These are phyloP conservation scores for Chaetura pelagica DNA, from an alignment of 2,113 vertebrate species.

Conservation along the genomic window DNA sequence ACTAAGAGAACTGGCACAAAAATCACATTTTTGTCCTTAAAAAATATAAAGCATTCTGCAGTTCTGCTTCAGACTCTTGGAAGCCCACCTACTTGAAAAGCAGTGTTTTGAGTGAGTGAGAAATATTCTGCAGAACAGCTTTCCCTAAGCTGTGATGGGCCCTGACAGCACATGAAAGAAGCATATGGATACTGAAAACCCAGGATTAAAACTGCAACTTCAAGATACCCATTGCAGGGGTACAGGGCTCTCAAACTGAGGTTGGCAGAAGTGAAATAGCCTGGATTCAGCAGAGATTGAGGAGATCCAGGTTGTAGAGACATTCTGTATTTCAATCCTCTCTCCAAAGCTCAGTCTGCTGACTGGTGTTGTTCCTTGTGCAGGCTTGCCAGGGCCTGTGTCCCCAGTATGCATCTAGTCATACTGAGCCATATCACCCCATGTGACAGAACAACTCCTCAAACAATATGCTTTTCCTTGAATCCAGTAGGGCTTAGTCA, in stretches of 20 bases:
- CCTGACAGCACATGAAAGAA: not conserved
- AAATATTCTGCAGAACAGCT: not conserved
- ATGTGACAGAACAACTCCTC: not conserved
- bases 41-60: not conserved
- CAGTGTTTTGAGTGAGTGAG: not conserved
- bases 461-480: not conserved
- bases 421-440: rapidly evolving
- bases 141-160: not conserved
- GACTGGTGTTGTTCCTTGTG: not conserved
- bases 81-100: not conserved
- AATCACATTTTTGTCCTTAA: not conserved
- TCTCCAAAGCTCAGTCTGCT: not conserved
- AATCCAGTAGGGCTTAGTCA: not conserved
- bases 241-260: not conserved
- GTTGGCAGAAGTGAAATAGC: not conserved
- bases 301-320: not conserved
- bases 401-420: rapidly evolving
- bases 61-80: not conserved
- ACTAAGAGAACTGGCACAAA: not conserved
- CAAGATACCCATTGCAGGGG: not conserved
- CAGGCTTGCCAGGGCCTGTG: not conserved
- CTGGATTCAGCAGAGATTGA: not conserved
- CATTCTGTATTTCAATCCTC: not conserved
- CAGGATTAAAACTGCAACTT: not conserved
- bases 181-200: not conserved